Conservation (phyloP, 2,113 vertebrate genomes). For the Chaetodon auriga region DNA sequence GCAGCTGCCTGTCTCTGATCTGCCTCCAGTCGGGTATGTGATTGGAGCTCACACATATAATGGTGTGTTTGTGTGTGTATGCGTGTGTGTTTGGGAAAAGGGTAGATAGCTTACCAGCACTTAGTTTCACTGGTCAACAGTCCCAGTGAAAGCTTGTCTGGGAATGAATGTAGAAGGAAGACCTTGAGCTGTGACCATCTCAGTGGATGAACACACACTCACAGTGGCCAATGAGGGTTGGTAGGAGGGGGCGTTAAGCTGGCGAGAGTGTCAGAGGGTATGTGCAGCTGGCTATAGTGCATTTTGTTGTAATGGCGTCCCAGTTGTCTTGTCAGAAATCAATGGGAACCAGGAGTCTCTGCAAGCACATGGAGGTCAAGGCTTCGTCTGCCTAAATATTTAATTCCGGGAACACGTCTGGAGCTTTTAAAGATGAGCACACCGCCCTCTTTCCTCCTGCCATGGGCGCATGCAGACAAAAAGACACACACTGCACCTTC, state of each 20-base stretch:
- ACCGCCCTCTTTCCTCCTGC: constrained; percentile 83
- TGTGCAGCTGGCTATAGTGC: constrained; percentile 91
- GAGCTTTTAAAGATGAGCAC: constrained; percentile 93
- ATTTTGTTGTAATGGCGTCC: constrained; percentile 97
- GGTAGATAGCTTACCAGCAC: background rate
- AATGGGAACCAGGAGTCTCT: constrained; percentile 93
- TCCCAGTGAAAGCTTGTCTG: constrained; percentile 20
- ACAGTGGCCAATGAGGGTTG: constrained; percentile 51
- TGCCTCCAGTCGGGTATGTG: constrained; percentile 26
- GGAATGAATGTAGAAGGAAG: constrained; percentile 17
- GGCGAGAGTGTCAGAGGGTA: constrained; percentile 88
- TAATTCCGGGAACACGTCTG: constrained; percentile 93
- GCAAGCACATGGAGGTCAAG: constrained; percentile 92
- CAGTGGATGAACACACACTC: constrained; percentile 3
- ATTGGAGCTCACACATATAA: constrained; percentile 34
- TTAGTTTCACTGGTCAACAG: constrained; percentile 30
- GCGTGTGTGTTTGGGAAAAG: background rate
- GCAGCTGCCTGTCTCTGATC: constrained; percentile 4
- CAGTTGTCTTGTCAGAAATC: constrained; percentile 97
- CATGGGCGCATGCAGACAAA: constrained; percentile 9
- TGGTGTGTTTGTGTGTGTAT: background rate
- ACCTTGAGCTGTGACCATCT: constrained; percentile 50
- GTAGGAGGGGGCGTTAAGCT: constrained; percentile 88
- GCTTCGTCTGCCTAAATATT: constrained; percentile 96
- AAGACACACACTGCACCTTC: background rate